Base-by-base conservation (phyloP, 2,797 vertebrate genomes). In the Acrossocheilus fasciatus region DNA sequence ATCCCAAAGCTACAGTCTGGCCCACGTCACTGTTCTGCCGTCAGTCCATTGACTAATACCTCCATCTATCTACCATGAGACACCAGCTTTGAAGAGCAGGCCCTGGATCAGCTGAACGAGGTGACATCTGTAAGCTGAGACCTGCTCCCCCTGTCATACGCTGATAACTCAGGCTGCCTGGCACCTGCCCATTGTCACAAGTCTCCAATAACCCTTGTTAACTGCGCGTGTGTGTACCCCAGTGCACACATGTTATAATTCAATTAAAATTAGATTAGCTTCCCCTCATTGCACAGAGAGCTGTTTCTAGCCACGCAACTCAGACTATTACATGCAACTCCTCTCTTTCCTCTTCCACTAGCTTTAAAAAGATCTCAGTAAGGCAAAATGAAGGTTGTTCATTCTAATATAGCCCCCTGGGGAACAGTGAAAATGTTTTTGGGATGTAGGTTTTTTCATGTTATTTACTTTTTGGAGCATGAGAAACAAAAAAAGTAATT, bases 261-360 rank as follows among this genome's bases (percentile, higher is more conserved):
- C 73, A 90, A 88, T 89, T 89, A 88, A 73, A 74, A 76, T 82
- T 26, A 72, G 87, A 86, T 91, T 88, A 91, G 47, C 70, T 79
- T 86, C 79, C 75, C 89, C 70, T 86, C 82, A 89, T 57, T 83
- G 80, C 81, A 84, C 82, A 79, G 76, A 81, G 62, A 70, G 69
- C 39, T 79, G 70, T 69, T 62, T 43, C 66, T 75, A 36, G 64
- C 64, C 39, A 59, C 7, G 0, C 14, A 11, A 43, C 23, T 78
- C 12, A 54, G 9, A 23, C 5, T 36, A 26, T 34, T 17, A 30
- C 36, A 70, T 39, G 76, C 59, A 14, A 20, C 26, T 45, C 66
- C 7, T 34, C 41, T 70, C 20, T 43, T 45, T 82, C 74, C 68
- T 75, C 39, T 73, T 64, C 11, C 77, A 47, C 30, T 20, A 59